These are phyloP conservation scores for Galbula dea DNA, from an alignment of 2,113 vertebrate genomes.

Conservation along the genomic window DNA sequence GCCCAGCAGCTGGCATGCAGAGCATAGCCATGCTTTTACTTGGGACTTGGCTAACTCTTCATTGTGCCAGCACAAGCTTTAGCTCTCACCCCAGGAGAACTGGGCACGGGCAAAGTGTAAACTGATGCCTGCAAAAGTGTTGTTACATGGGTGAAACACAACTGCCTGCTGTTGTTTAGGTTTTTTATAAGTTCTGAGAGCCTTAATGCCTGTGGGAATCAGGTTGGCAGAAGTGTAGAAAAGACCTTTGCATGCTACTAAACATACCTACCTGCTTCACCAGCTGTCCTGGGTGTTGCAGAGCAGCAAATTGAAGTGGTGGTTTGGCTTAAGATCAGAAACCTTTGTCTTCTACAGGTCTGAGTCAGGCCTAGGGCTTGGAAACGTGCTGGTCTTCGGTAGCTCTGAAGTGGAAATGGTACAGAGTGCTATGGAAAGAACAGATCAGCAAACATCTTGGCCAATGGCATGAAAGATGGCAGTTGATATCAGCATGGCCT, in stretches of 20 bases:
- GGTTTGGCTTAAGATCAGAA: neutral
- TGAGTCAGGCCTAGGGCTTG: neutral
- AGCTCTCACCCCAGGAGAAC: neutral
- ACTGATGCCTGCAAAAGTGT: neutral
- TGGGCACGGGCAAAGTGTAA: neutral
- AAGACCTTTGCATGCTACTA: neutral
- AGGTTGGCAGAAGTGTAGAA: neutral
- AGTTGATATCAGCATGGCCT: neutral
- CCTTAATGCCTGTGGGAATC: neutral
- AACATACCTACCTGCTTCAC: neutral
- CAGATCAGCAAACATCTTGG: neutral
- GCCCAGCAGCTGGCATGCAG: neutral
- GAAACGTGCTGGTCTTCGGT: neutral
- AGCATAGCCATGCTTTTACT: neutral
- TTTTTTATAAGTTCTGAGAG: neutral
- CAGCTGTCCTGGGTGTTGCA: neutral
- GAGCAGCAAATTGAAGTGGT: rapidly evolving
- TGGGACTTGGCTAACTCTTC: neutral
- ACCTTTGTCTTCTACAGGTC: neutral
- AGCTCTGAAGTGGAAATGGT: rapidly evolving
- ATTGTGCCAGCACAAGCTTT: rapidly evolving
- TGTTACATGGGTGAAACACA: neutral
- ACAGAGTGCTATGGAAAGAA: neutral
- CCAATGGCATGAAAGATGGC: neutral
- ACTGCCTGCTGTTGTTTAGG: neutral